Base-by-base conservation (phyloP, 2,888 invertebrate genomes). In the Hirudinaria manillensis region DNA sequence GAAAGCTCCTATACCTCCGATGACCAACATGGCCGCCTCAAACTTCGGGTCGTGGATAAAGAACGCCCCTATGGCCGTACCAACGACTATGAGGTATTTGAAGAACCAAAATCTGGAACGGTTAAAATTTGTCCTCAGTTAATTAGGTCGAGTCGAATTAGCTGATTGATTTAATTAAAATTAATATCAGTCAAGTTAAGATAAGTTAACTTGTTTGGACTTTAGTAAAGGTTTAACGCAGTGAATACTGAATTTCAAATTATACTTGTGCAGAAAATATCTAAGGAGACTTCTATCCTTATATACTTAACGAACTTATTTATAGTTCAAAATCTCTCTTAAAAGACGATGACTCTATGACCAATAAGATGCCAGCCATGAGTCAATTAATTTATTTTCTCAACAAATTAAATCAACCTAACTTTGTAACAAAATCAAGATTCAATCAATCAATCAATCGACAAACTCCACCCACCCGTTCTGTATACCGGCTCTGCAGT, bases 21-120 rank as follows among this genome's bases (percentile, higher is more conserved):
- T 51, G 1, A 74, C 34, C 68, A 68, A 45, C 45, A 66, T 65
- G 51, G 36, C 75, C 6, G 29, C 32, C 10, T 75, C 75, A 34
- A 75, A 75, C 16, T 32, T 75, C 13, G 72, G 56, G 32, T 71
- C 75, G 19, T 70, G 95, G 78, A 99, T 99, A 86, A 94, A 99
- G 87, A 99, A 98, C 0, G 98, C 94, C 34, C 94, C 99, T 80
- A 98, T 90, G 70, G 93, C 90, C 38, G 93, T 91, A 7, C 91
- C 96, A 83, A 95, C 91, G 75, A 98, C 89, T 21, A 97, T 82
- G 61, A 98, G 84, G 84, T 93, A 94, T 84, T 99, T 99, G 81
- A 99, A 89, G 36, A 92, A 95, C 97, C 97, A 98, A 87, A 97
- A 97, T 76, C 93, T 93, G 24, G n/a, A 53, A 72, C n/a, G n/a